Base-by-base conservation (phyloP, 2,113 vertebrate species). In the Passer montanus region DNA sequence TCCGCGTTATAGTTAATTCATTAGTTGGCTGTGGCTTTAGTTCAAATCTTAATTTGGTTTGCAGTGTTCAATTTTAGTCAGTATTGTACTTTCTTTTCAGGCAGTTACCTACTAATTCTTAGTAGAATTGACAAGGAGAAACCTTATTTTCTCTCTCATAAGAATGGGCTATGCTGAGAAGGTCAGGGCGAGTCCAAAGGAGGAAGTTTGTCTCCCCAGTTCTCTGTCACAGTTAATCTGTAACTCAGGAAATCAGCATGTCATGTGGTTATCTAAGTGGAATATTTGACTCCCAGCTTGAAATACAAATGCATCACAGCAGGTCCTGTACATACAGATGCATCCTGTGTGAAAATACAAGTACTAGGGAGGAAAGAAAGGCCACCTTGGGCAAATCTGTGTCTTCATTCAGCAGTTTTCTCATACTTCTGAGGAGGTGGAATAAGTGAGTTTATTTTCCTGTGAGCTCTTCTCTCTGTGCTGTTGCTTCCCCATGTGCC, bases 391-490 rank as follows among this genome's bases (percentile, higher is more conserved):
- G 33, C 26, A 83, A 88, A 88, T 59, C 7, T 55, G 1, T 43
- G 60, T 26, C 20, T 82, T 82, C 13, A 10, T 66, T 72, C 62
- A 69, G 19, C 16, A 56, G 13, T 85, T 82, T 70, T 18, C 39
- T 76, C 49, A 24, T 33, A 27, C 5, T 41, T 84, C 22, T 33
- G 50, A 78, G 46, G 50, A 52, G 30, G 9, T 7, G 5, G 30
- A 59, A 46, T 24, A 10, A 50, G 23, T 20, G 68, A 84, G 13
- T 78, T 46, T 47, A 26, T 64, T 77, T 69, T 68, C 33, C 31
- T 72, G 15, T 59, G 43, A 41, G 5, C 10, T 15, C 28, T 63
- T 23, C 26, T 17, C 35, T 7, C 16, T 0, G 0, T 59, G 35
- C 44, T 46, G 22, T 24, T 69, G 46, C 20, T 84, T 81, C 59